phyloP scores from a whole-genome alignment of 1,140 invertebrate species.

The Heliothis virescens region DNA sequence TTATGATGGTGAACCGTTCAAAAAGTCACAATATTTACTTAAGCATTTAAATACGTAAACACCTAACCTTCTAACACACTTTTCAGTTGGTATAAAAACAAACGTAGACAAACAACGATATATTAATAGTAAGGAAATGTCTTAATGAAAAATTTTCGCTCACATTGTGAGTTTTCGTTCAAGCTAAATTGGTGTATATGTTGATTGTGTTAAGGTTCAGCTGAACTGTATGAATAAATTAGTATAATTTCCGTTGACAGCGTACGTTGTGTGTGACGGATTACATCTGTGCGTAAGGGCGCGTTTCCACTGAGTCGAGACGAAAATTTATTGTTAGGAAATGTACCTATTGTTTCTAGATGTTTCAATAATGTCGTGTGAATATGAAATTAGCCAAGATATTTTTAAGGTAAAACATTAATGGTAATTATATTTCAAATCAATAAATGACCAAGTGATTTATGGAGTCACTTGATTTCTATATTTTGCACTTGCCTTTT shows the following conservation, averaged over 20 bases:
- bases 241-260: slow-evolving; percentile 48
- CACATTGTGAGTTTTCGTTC: not conserved
- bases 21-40: not conserved
- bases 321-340: too few relatives aligned
- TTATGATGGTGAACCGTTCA: not conserved
- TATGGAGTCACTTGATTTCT: too few relatives aligned
- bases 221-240: slow-evolving; percentile 16
- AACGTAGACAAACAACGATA: slow-evolving; percentile 24
- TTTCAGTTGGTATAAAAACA: slow-evolving; percentile 18
- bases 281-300: slow-evolving; percentile 36
- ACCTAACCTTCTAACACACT: slow-evolving; percentile 19
- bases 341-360: too few relatives aligned
- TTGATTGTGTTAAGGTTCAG: slow-evolving; percentile 2
- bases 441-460: too few relatives aligned
- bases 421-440: too few relatives aligned
- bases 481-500: too few relatives aligned
- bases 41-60: not conserved
- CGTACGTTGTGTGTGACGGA: slow-evolving; percentile 35
- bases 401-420: too few relatives aligned
- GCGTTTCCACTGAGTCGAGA: not conserved
- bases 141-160: slow-evolving; percentile 35
- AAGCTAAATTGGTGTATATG: slow-evolving; percentile 17
- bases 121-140: slow-evolving; percentile 33
- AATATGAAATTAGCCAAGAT: too few relatives aligned
- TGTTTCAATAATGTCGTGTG: too few relatives aligned